phyloP scores from a whole-genome alignment of 2,888 invertebrate species.

The Cactoblastis cactorum region DNA sequence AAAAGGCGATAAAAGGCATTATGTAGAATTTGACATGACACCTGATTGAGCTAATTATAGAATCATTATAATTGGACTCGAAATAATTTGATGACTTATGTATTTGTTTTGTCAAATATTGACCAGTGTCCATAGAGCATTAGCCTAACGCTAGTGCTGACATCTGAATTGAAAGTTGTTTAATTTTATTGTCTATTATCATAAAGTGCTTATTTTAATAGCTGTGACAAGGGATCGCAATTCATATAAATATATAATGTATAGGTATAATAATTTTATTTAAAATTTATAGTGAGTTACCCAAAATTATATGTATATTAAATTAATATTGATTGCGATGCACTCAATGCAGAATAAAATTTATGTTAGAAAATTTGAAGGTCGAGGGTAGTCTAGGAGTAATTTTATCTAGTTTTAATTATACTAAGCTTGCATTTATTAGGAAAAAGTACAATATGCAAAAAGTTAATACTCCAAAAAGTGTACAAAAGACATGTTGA shows the following conservation, averaged over 20 bases:
- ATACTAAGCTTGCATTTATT: not conserved
- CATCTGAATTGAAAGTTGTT: too few species aligned
- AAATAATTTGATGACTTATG: too few species aligned
- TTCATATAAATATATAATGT: not conserved
- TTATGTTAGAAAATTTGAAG: not conserved
- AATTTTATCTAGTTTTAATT: not conserved
- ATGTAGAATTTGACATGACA: too few species aligned
- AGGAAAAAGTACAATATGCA: too few species aligned
- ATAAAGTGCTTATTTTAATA: not conserved
- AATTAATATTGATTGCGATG: constrained; percentile 8
- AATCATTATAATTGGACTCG: too few species aligned
- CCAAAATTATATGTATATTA: not conserved
- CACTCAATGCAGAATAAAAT: not conserved
- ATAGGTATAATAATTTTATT: not conserved
- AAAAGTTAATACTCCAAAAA: too few species aligned
- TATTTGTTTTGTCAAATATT: too few species aligned
- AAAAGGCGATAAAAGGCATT: not conserved
- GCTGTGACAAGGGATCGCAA: not conserved
- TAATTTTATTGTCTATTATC: not conserved
- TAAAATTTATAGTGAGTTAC: not conserved
- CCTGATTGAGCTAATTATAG: too few species aligned
- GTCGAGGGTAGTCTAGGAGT: not conserved
- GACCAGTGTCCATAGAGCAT: too few species aligned
- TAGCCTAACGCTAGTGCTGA: too few species aligned
- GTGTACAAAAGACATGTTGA: too few species aligned